Conservation (phyloP, 1,140 invertebrate genomes). For the Radopholus similis region DNA sequence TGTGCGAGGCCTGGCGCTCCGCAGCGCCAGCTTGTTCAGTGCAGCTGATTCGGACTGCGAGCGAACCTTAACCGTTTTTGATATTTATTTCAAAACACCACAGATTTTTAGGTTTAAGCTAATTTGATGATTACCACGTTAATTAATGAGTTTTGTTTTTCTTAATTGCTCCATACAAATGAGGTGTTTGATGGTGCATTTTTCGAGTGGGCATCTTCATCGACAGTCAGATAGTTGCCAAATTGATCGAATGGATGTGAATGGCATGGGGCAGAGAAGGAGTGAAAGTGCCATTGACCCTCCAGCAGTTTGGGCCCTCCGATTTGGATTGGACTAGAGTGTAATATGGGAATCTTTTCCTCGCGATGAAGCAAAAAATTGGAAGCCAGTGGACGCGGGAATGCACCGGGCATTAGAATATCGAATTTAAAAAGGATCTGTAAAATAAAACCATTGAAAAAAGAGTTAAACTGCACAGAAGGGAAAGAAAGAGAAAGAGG, state of each 20-base stretch:
- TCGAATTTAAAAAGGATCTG: no score
- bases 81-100: not conserved
- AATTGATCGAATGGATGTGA: not conserved
- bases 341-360: no score
- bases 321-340: not conserved
- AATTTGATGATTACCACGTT: not conserved
- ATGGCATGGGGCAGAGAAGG: not conserved
- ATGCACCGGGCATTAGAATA: no score
- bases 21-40: slow-evolving; percentile 28
- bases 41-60: slow-evolving; percentile 47
- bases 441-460: no score
- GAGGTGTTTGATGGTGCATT: no score
- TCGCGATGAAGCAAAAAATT: no score
- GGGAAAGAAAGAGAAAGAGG: no score
- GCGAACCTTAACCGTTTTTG: slow-evolving; percentile 34
- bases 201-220: not conserved
- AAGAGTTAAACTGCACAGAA: no score
- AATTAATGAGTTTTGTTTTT: no score
- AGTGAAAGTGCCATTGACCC: not conserved
- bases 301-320: no score
- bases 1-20: slow-evolving; percentile 37
- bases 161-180: no score
- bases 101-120: not conserved
- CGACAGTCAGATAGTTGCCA: not conserved
- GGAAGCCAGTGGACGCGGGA: no score